These are phyloP conservation scores for Poeciliopsis occidentalis DNA, from an alignment of 2,113 vertebrate species.

Conservation along the genomic window DNA sequence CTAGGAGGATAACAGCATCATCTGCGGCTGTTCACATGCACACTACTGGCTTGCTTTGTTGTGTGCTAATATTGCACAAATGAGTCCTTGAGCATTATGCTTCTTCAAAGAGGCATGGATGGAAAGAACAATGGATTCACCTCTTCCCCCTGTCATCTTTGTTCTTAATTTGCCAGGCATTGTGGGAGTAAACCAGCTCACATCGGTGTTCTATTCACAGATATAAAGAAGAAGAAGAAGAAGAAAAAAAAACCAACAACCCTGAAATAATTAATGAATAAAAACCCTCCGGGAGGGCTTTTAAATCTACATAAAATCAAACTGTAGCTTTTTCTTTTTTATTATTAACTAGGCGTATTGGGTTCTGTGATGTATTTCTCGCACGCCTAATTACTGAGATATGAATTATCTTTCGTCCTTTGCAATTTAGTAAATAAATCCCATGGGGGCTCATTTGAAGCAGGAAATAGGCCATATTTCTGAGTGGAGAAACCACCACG, in stretches of 20 bases:
- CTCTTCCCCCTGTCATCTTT: slow-evolving; percentile 65
- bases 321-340: slow-evolving; percentile 68
- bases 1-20: slow-evolving; percentile 25
- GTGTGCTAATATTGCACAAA: slow-evolving; percentile 64
- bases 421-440: slow-evolving; percentile 80
- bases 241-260: no score
- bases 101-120: slow-evolving; percentile 60
- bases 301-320: slow-evolving; percentile 82
- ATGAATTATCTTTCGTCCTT: slow-evolving; percentile 75
- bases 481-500: slow-evolving; percentile 67
- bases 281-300: slow-evolving; percentile 70
- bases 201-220: slow-evolving; percentile 63
- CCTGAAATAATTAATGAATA: slow-evolving; percentile 74
- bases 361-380: slow-evolving; percentile 78
- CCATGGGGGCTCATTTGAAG: slow-evolving; percentile 78
- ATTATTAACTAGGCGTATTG: slow-evolving; percentile 76
- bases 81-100: slow-evolving; percentile 62
- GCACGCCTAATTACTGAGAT: slow-evolving; percentile 79
- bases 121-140: slow-evolving; percentile 57
- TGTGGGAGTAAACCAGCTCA: slow-evolving; percentile 59
- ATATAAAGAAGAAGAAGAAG: slow-evolving; percentile 46
- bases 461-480: slow-evolving; percentile 77
- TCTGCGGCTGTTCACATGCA: slow-evolving; percentile 35
- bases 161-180: slow-evolving; percentile 71
- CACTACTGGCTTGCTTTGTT: slow-evolving; percentile 24